Conservation (phyloP, 2,797 vertebrate genomes). For the Nyctibius grandis region DNA sequence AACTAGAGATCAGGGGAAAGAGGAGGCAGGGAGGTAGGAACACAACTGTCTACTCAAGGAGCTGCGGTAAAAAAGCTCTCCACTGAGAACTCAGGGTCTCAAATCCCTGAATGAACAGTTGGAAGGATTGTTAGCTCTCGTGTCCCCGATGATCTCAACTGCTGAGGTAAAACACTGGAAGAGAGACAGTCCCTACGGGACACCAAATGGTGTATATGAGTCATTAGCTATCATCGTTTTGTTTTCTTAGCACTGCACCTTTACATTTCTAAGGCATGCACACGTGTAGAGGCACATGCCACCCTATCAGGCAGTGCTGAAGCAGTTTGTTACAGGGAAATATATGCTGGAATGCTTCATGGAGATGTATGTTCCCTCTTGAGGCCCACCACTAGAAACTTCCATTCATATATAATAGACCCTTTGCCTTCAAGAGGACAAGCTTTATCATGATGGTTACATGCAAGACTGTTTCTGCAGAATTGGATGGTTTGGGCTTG, state of each 20-base stretch:
- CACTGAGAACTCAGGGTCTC: background rate
- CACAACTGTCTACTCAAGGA: background rate
- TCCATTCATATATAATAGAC: background rate
- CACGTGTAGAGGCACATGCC: fast-evolving
- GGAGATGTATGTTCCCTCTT: background rate
- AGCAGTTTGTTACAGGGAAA: background rate
- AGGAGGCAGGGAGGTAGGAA: background rate
- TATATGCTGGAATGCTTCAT: background rate
- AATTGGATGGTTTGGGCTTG: background rate
- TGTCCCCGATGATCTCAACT: background rate
- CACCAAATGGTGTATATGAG: background rate
- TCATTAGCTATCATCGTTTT: background rate
- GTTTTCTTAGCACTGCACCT: background rate
- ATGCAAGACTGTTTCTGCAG: background rate
- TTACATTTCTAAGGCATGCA: background rate
- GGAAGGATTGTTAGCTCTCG: background rate
- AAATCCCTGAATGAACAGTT: background rate
- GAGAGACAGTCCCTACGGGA: background rate
- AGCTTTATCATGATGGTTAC: background rate
- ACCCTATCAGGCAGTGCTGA: background rate
- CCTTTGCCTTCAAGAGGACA: background rate
- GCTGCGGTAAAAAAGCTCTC: background rate
- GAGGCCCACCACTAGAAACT: background rate
- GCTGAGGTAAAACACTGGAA: background rate
- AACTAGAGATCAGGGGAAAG: background rate